Conservation (phyloP, 2,797 vertebrate species). For the Sebastes oblongus region DNA sequence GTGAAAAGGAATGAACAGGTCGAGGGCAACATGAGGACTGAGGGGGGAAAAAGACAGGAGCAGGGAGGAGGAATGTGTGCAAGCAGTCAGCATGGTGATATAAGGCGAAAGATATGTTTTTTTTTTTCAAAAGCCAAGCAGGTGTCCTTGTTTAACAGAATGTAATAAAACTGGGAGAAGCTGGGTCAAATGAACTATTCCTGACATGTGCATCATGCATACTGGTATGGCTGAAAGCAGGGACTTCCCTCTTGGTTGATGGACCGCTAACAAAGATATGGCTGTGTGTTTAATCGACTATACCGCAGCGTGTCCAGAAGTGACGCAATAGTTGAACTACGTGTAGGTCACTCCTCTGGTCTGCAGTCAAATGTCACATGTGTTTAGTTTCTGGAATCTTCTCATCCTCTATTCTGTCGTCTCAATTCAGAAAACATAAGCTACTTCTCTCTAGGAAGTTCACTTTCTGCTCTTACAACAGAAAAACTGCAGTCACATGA, state of each 20-base stretch:
- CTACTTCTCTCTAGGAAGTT: not conserved
- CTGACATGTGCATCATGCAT: not conserved
- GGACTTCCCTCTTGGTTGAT: not conserved
- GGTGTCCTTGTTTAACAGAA: not conserved
- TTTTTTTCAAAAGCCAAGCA: not conserved
- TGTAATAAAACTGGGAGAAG: not conserved
- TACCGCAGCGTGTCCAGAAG: not conserved
- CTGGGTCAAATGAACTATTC: not conserved
- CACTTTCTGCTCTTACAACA: not conserved
- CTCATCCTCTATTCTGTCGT: not conserved
- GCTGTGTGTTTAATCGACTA: not conserved
- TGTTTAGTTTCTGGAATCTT: not conserved
- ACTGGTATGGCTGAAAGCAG: not conserved
- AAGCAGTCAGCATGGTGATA: not conserved
- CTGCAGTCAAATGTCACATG: not conserved
- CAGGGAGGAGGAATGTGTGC: not conserved
- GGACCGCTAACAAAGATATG: not conserved
- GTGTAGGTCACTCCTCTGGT: not conserved
- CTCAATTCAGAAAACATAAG: not conserved
- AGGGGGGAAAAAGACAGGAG: too few relatives aligned
- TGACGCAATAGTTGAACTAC: not conserved
- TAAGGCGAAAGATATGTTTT: not conserved
- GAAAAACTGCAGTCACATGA: not conserved
- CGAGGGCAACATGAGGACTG: too few relatives aligned
- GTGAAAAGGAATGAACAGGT: too few relatives aligned